Conservation (phyloP, 2,888 invertebrate genomes). For the Nephrotoma appendiculata region DNA sequence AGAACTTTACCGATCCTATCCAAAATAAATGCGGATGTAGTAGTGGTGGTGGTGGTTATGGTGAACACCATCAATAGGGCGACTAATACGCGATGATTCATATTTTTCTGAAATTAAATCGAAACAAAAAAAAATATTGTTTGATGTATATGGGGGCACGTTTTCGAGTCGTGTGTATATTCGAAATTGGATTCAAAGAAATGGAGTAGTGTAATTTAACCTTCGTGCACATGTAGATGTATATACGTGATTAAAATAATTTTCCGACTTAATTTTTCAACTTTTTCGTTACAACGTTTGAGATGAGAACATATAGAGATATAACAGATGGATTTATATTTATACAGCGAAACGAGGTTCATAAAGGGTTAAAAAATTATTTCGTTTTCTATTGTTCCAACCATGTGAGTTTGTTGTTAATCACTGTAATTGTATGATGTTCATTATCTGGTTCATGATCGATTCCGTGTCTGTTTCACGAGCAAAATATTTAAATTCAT, state of each 20-base stretch:
- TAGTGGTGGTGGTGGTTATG: neutral
- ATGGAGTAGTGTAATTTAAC: neutral
- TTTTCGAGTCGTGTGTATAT: neutral
- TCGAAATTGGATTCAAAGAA: neutral
- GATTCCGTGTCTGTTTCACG: no score
- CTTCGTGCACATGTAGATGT: no score
- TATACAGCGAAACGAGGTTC: no score
- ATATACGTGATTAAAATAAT: neutral
- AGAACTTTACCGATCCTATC: constrained; percentile 12
- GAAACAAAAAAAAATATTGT: neutral
- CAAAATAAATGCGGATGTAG: neutral
- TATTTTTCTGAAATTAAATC: neutral
- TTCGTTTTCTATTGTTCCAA: no score
- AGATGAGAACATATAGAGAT: no score
- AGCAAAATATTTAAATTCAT: no score
- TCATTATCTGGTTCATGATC: no score
- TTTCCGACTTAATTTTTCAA: neutral
- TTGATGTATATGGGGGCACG: neutral
- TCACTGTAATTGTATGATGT: no score
- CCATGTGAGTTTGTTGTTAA: no score
- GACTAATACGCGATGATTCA: neutral
- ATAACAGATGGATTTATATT: no score
- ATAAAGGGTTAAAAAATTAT: no score
- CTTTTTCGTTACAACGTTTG: neutral
- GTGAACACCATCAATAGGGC: neutral